Percentiles rank a stretch among this genome's conserved stretches.
Evolutionary conservation across 2,888 invertebrate genomes (phyloP).

Genomic region (Ectemnius cavifrons): DNA sequence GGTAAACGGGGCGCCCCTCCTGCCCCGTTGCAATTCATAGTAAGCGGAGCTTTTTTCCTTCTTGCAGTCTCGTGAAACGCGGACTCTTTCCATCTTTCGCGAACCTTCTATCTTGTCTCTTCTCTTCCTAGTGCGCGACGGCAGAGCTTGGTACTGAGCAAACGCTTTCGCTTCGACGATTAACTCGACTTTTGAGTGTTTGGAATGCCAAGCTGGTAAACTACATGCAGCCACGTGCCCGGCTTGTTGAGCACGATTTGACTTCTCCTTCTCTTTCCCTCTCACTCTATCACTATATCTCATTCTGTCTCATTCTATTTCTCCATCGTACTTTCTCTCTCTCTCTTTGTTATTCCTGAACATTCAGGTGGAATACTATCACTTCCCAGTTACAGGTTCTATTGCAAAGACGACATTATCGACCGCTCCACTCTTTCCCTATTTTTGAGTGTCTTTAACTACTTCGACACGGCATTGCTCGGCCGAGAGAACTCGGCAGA

Average conservation of each 20-base stretch:
- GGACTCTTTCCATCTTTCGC: constrained; percentile 33
- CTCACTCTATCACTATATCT: no score
- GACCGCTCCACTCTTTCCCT: no score
- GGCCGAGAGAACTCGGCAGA: no score
- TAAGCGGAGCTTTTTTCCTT: constrained; percentile 39
- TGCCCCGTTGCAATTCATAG: constrained; percentile 25
- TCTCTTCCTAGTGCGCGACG: constrained; percentile 25
- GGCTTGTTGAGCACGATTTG: constrained; percentile 54
- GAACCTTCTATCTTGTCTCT: constrained; percentile 24
- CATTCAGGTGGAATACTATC: no score
- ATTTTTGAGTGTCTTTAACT: no score
- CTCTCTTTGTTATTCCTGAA: no score
- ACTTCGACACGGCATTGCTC: no score
- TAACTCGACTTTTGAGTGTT: constrained; percentile 72
- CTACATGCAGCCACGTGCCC: constrained; percentile 67
- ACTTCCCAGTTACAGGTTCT: no score
- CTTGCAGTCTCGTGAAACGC: constrained; percentile 27
- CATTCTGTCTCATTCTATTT: no score
- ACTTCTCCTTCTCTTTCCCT: constrained; percentile 6
- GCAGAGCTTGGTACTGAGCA: constrained; percentile 51
- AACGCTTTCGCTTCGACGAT: constrained; percentile 69
- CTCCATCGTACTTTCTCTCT: no score
- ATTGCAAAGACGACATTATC: no score
- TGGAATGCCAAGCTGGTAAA: constrained; percentile 69
- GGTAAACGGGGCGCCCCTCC: constrained; percentile 58